phyloP scores from a whole-genome alignment of 1,140 invertebrate genomes.

The Apis dorsata region DNA sequence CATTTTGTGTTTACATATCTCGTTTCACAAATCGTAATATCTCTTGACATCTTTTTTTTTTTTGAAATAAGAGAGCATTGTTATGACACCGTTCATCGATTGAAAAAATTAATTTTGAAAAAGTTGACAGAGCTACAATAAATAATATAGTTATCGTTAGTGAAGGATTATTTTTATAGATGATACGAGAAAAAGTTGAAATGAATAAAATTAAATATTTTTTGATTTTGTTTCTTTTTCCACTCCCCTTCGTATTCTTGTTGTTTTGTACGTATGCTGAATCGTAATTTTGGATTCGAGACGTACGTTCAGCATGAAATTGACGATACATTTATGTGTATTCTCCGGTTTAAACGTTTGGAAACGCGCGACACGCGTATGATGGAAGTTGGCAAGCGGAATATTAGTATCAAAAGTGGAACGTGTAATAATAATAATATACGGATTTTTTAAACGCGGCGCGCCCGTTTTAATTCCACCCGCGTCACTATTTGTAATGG shows the following conservation, averaged over 20 bases:
- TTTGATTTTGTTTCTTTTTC: no score
- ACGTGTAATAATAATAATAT: slow-evolving; percentile 47
- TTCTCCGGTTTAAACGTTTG: slow-evolving; percentile 1
- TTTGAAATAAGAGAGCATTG: no score
- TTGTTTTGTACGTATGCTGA: neutral
- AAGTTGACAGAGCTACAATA: no score
- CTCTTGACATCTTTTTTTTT: no score
- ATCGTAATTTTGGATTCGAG: slow-evolving; percentile 1
- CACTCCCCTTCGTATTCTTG: no score
- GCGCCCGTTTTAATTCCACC: slow-evolving; percentile 19
- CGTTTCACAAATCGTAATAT: no score
- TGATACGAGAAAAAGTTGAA: neutral
- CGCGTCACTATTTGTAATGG: neutral
- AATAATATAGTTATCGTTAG: no score
- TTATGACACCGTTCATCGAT: no score
- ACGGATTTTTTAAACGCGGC: slow-evolving; percentile 22
- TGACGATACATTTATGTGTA: slow-evolving; percentile 43
- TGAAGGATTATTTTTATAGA: neutral
- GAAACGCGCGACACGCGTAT: slow-evolving; percentile 39
- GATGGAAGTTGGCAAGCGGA: slow-evolving; percentile 40
- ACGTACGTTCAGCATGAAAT: slow-evolving; percentile 39
- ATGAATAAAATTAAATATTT: neutral
- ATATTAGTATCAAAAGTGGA: slow-evolving; percentile 38
- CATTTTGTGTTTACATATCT: no score
- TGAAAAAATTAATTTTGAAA: no score